A percentile compares a stretch with the other conserved stretches of the same genome.
Evolutionary conservation across 2,888 invertebrate species (phyloP).

Genomic region (Stratiomys singularior): DNA sequence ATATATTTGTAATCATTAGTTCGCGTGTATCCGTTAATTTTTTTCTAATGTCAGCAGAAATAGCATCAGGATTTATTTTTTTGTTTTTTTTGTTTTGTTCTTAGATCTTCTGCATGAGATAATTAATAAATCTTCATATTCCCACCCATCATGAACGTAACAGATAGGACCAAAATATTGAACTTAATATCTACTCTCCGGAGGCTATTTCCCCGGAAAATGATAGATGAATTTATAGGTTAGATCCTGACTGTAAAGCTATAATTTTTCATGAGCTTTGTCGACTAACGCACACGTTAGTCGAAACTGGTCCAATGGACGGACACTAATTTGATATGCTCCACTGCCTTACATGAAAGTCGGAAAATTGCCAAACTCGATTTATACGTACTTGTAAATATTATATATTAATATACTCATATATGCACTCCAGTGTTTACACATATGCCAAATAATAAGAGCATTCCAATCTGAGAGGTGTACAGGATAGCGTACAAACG

Average conservation of each 20-base stretch:
- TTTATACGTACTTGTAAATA: no score
- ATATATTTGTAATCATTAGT: no score
- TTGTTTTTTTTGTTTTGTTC: no score
- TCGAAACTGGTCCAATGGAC: not conserved
- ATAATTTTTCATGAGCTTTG: not conserved
- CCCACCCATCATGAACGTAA: no score
- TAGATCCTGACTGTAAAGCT: not conserved
- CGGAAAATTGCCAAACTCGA: not conserved
- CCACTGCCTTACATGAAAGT: not conserved
- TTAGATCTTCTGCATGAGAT: no score
- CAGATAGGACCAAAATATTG: not conserved
- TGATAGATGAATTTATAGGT: not conserved
- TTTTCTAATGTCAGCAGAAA: no score
- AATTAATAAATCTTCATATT: no score
- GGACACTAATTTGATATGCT: not conserved
- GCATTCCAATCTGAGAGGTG: not conserved
- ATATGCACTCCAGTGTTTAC: not conserved
- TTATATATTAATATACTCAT: no score
- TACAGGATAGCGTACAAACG: not conserved
- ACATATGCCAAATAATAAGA: not conserved
- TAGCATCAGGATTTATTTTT: no score
- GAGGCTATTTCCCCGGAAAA: slow-evolving; percentile 52
- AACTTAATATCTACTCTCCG: slow-evolving; percentile 56
- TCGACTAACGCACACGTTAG: not conserved
- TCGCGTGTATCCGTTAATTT: no score